Percentiles rank a stretch among this genome's conserved stretches.
Evolutionary conservation across 2,888 invertebrate genomes (phyloP).

Genomic region (Ptychoptera contaminata): DNA sequence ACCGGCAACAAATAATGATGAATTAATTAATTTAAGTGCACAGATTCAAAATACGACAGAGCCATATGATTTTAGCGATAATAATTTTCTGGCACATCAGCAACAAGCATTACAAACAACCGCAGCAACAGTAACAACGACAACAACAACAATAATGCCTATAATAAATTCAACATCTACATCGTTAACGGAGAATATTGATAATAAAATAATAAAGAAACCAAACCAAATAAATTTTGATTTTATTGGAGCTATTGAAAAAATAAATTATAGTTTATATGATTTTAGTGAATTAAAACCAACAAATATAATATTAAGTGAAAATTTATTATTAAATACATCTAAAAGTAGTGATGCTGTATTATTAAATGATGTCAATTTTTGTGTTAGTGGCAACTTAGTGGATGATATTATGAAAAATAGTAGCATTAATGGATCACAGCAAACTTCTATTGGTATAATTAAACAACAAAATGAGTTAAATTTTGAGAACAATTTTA

Average conservation of each 20-base stretch:
- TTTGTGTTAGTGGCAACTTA: no score
- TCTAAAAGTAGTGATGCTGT: constrained; percentile 5
- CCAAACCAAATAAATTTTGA: constrained; percentile 2
- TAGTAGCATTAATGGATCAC: no score
- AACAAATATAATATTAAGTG: no score
- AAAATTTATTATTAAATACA: neutral
- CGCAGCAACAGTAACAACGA: neutral
- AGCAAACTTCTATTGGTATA: no score
- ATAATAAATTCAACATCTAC: neutral
- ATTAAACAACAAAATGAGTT: no score
- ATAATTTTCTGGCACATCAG: no score
- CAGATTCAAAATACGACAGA: constrained; percentile 4
- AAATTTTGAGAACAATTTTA: constrained; percentile 6
- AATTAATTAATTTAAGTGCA: constrained; percentile 11
- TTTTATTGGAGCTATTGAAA: constrained; percentile 2
- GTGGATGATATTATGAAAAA: no score
- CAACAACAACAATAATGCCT: neutral
- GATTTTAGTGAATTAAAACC: constrained; percentile 1
- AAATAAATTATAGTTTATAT: constrained; percentile 1
- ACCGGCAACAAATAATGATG: neutral
- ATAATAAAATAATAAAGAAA: neutral
- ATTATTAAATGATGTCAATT: neutral
- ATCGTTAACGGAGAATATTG: neutral
- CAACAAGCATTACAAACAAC: neutral
- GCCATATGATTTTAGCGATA: no score